Base-by-base conservation (phyloP, 2,113 vertebrate genomes). In the Dinomys branickii region DNA sequence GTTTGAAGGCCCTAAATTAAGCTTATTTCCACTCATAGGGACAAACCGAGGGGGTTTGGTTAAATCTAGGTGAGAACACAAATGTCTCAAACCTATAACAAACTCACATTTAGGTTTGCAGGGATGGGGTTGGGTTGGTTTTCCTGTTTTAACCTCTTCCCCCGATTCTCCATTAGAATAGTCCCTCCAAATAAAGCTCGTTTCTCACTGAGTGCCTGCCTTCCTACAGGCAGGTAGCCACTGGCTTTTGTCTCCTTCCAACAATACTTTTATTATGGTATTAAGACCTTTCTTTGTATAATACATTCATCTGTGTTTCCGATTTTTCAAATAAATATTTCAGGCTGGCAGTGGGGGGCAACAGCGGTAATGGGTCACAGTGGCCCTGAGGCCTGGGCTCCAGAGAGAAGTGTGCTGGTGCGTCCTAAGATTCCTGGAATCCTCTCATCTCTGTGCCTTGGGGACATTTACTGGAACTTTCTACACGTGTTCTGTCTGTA, bases 301-400 rank as follows among this genome's bases (percentile, higher is more conserved):
- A 98, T 98, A 94, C 0, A 13, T 97, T 41, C 86, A 96, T 97
- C 88, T 98, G 97, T 98, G 97, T 94, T 98, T 98, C 97, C 41
- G 90, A 85, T 98, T 98, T 99, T 99, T 99, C 94, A 98, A 99
- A 99, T 99, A 99, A 99, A 99, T 96, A 98, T 96, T 98, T 98
- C 97, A 96, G 97, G 97, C 97, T 98, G 95, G 91, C 61, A 56
- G 26, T 75, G 47, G 92, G 94, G 73, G 85, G 35, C 4, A 26
- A 22, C 73, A 17, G 44, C 91, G 73, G 19, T 86, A 71, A 52
- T 47, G 17, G 7, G 11, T 38, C n/a, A 54, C 47, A 35, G 19
- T 83, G 78, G 38, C 44, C 59, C 56, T 54, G 87, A 59, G 67
- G 59, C 44, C 47, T 54, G 44, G 38, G 30, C 58, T 67, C 69